A percentile compares a stretch with the other conserved stretches of the same genome.
Conservation (phyloP, 2,113 vertebrate species). For the Caranx ignobilis region DNA sequence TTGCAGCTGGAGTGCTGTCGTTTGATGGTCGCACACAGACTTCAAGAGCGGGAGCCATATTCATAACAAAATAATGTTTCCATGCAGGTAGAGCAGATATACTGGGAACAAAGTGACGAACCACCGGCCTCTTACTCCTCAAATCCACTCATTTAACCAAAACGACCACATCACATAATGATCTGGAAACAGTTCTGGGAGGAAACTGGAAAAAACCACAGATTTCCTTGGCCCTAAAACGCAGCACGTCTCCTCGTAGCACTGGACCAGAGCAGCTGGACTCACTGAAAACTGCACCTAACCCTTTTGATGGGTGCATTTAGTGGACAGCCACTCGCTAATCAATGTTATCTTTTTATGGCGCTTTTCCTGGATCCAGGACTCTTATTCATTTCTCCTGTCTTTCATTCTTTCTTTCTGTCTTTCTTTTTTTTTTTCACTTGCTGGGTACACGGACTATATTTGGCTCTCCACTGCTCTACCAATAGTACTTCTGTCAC, state of each 20-base stretch:
- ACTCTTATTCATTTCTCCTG: slow-evolving; percentile 32
- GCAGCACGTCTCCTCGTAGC: slow-evolving; percentile 36
- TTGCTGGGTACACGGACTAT: slow-evolving; percentile 60
- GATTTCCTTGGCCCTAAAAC: slow-evolving; percentile 36
- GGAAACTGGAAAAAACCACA: slow-evolving; percentile 58
- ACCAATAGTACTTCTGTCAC: slow-evolving; percentile 78
- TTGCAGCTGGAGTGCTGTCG: slow-evolving; percentile 10
- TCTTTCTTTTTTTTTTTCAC: neutral
- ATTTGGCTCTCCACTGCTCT: slow-evolving; percentile 71
- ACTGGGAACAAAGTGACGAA: slow-evolving; percentile 37
- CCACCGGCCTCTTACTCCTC: slow-evolving; percentile 15
- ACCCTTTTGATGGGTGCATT: slow-evolving; percentile 44
- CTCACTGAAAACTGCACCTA: slow-evolving; percentile 39
- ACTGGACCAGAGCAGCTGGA: slow-evolving; percentile 12
- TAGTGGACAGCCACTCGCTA: slow-evolving; percentile 37
- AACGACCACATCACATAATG: slow-evolving; percentile 51
- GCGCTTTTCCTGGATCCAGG: slow-evolving; percentile 24
- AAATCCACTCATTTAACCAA: slow-evolving; percentile 31
- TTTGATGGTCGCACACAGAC: slow-evolving; percentile 7
- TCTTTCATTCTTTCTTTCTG: slow-evolving; percentile 7
- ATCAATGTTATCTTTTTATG: slow-evolving; percentile 56
- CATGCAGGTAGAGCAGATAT: neutral
- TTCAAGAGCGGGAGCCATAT: neutral
- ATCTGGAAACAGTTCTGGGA: slow-evolving; percentile 35
- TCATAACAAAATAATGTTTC: slow-evolving; percentile 3